Percentiles rank a stretch among this genome's conserved stretches.
Evolutionary conservation across 2,888 invertebrate genomes (phyloP).

Genomic region (Protophormia terraenovae): DNA sequence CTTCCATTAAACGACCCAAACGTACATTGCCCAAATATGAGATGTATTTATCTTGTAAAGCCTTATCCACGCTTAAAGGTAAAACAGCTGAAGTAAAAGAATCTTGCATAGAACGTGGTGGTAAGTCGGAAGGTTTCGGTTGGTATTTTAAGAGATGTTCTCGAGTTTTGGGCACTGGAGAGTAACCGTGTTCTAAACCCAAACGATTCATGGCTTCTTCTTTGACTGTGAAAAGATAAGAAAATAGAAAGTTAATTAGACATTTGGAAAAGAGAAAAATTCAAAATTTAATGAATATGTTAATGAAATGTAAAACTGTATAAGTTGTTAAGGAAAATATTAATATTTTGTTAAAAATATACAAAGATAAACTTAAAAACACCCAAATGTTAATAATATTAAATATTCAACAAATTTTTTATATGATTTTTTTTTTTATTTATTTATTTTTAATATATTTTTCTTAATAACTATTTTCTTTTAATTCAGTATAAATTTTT

Average conservation of each 20-base stretch:
- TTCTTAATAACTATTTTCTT: too few species aligned
- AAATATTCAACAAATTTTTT: too few species aligned
- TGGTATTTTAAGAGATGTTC: constrained; percentile 83
- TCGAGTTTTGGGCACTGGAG: constrained; percentile 81
- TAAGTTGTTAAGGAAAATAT: too few species aligned
- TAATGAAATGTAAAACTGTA: too few species aligned
- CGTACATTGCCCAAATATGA: constrained; percentile 85
- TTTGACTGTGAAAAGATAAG: constrained; percentile 35
- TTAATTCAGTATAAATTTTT: too few species aligned
- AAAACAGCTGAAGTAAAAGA: constrained; percentile 86
- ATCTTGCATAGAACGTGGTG: constrained; percentile 85
- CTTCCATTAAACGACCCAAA: constrained; percentile 88
- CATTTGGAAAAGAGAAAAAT: too few species aligned
- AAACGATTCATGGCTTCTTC: constrained; percentile 76
- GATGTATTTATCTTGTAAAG: constrained; percentile 85
- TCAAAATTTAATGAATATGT: too few species aligned
- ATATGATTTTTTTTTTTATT: too few species aligned
- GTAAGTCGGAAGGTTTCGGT: constrained; percentile 84
- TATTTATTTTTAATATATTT: too few species aligned
- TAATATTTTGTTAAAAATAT: too few species aligned
- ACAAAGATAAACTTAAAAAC: too few species aligned
- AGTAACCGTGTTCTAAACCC: constrained; percentile 80
- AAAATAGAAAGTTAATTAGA: neutral
- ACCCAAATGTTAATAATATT: too few species aligned
- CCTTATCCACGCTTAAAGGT: constrained; percentile 84